A percentile compares a stretch with the other conserved stretches of the same genome.
phyloP scores from a whole-genome alignment of 2,888 invertebrate species.

The Abrostola tripartita region DNA sequence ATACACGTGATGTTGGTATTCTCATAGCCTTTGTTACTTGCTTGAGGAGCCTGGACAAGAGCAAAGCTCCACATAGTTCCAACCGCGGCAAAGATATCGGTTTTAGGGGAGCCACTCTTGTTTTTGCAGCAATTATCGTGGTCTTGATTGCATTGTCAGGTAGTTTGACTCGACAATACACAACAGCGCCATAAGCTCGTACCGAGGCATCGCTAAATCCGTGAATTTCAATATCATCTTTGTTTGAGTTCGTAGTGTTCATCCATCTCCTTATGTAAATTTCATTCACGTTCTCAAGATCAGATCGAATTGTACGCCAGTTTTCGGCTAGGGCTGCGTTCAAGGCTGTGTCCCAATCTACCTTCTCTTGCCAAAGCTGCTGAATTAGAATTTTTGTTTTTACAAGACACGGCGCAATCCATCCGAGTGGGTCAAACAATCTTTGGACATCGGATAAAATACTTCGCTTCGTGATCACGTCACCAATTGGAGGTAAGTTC shows the following conservation, averaged over 20 bases:
- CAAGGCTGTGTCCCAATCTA: constrained; percentile 36
- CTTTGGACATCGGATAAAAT: constrained; percentile 29
- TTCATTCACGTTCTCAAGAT: constrained; percentile 23
- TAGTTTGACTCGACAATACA: neutral
- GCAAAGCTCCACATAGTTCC: constrained; percentile 10
- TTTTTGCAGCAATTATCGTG: constrained; percentile 6
- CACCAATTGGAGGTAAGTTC: neutral
- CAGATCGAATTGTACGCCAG: constrained; percentile 24
- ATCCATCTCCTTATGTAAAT: constrained; percentile 9
- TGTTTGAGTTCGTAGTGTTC: neutral
- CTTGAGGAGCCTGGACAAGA: constrained; percentile 5
- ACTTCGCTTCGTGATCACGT: constrained; percentile 21
- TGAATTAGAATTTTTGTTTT: constrained; percentile 39
- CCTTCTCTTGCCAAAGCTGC: constrained; percentile 28
- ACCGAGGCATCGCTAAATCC: constrained; percentile 13
- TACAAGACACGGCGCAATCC: constrained; percentile 25
- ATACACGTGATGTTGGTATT: constrained; percentile 22
- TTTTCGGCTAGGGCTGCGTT: constrained; percentile 10
- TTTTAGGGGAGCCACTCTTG: constrained; percentile 17
- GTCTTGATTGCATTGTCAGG: neutral
- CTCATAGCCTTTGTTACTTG: constrained; percentile 5
- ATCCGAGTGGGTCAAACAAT: constrained; percentile 38
- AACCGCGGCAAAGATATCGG: constrained; percentile 13
- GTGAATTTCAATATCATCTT: constrained; percentile 4
- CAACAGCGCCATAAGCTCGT: constrained; percentile 9